Evolutionary conservation across 2,113 vertebrate genomes (phyloP), one percentile per base, ranked within the genome.

Genomic region (Brachirus orientalis): DNA sequence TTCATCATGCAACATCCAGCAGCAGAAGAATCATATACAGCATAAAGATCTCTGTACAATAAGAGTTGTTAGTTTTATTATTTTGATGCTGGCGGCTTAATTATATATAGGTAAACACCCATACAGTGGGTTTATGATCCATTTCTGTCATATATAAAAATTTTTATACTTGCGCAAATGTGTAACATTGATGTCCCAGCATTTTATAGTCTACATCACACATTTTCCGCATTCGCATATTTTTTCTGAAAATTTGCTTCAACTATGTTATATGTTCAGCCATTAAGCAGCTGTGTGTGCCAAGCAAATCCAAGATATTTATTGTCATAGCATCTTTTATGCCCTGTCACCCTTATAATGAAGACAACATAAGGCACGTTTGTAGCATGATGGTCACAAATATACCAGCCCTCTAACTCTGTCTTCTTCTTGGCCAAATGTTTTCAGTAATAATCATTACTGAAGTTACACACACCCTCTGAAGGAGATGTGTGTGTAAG

Each of bases 311-410:
- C 18, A 20, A 47, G 1, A 40, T 52, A 18, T 36, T 63, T 43
- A 62, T 63, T 10, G 52, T 46, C 37, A 16, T 47, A 17, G 69
- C 46, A 5, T 53, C 43, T 55, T 36, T 55, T 53, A 36, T 40
- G 36, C 57, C 22, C 45, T 7, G 33, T 35, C 36, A 19, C 40
- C 12, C 8, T 19, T 52, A 64, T 61, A 11, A 59, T 54, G 20
- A 59, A 71, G 62, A 65, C 67, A 53, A 71, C 19, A 60, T 64
- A 75, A 81, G 74, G 77, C 78, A 78, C 74, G 52, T 70, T 51
- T 75, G 62, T 20, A 60, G 67, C 48, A 20, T 65, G 47, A 36
- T 72, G 61, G 60, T 71, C 62, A 50, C 60, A 54, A 56, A 72
- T 51, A 53, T 50, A 40, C n/a, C 52, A 54, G 20, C 11, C 38